Evolutionary conservation across 2,113 vertebrate genomes (phyloP).

Genomic region (Ceuthmochares aereus): DNA sequence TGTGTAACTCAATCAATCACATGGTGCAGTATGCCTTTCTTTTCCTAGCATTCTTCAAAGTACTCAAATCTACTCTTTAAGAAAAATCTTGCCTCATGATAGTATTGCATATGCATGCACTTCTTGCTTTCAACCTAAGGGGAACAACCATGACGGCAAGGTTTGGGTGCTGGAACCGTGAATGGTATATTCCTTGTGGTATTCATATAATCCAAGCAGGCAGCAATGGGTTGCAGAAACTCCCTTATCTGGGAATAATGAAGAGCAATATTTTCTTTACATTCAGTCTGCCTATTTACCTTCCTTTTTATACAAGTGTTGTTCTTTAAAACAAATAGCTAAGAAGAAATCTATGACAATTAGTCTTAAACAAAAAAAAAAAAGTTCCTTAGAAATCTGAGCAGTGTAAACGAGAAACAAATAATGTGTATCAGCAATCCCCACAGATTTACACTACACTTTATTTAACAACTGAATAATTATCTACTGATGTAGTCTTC

Average conservation of each 20-base stretch:
- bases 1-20: neutral
- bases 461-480: neutral
- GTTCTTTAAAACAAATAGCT: neutral
- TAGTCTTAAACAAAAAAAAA: neutral
- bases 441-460: neutral
- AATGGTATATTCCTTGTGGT: neutral
- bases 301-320: neutral
- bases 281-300: neutral
- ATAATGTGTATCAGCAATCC: neutral
- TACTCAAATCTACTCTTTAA: neutral
- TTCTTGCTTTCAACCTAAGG: neutral
- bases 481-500: neutral
- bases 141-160: neutral
- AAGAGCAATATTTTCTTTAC: neutral
- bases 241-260: neutral
- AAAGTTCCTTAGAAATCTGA: neutral
- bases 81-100: neutral
- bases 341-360: neutral
- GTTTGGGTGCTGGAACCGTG: neutral
- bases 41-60: neutral
- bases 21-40: neutral
- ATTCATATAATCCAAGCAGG: neutral
- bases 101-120: neutral
- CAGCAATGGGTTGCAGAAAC: neutral
- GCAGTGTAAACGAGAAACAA: neutral